Evolutionary conservation across 2,888 invertebrate genomes (phyloP).

Genomic region (Drosophila prostipennis): DNA sequence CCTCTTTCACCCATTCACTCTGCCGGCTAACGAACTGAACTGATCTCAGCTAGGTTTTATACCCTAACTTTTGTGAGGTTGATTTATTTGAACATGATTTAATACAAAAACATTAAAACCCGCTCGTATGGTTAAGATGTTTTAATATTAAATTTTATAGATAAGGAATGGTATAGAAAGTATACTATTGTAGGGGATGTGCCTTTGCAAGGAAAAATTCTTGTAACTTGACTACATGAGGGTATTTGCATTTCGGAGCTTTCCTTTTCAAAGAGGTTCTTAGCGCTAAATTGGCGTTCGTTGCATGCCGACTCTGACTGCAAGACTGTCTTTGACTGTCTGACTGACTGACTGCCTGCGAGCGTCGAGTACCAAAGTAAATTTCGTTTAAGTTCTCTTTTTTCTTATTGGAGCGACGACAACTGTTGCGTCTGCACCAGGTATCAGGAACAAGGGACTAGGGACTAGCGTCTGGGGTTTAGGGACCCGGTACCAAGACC

Average conservation of each 20-base stretch:
- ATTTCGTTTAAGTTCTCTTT: slow-evolving; percentile 28
- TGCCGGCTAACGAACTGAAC: slow-evolving; percentile 63
- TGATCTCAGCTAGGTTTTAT: slow-evolving; percentile 25
- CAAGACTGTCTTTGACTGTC: slow-evolving; percentile 29
- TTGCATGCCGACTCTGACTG: slow-evolving; percentile 57
- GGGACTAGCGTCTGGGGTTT: slow-evolving; percentile 29
- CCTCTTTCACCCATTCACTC: slow-evolving; percentile 30
- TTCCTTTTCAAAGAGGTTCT: slow-evolving; percentile 25
- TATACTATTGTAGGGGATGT: no score
- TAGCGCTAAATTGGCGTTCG: slow-evolving; percentile 72
- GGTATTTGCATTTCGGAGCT: slow-evolving; percentile 23
- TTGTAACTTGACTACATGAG: no score
- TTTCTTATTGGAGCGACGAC: slow-evolving; percentile 62
- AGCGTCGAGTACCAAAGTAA: slow-evolving; percentile 40
- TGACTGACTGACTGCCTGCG: slow-evolving; percentile 37
- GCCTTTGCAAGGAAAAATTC: no score
- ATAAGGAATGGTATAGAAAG: no score
- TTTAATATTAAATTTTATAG: no score
- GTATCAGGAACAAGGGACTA: slow-evolving; percentile 1
- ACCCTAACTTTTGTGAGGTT: slow-evolving; percentile 9
- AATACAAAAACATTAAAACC: no score
- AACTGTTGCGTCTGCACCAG: slow-evolving; percentile 44
- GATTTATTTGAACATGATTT: neutral
- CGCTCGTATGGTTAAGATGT: no score
- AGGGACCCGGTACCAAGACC: slow-evolving; percentile 37